Conservation (phyloP, 1,140 invertebrate genomes). For the Pteromalus puparum region DNA sequence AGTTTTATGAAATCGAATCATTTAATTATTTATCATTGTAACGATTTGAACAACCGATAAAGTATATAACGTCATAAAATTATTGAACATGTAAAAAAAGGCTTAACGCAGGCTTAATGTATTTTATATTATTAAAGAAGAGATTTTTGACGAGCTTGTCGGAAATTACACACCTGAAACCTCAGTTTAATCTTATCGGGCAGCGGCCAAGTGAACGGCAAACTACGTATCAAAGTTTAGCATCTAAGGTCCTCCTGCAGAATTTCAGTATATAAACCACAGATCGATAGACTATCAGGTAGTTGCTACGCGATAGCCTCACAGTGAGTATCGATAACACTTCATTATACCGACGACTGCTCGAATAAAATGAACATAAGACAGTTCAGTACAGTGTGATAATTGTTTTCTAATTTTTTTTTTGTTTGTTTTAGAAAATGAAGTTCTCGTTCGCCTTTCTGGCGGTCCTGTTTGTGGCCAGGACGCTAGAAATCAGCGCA, state of each 20-base stretch:
- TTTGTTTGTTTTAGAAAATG: slow-evolving; percentile 50
- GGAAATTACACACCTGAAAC: background rate
- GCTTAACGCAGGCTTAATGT: background rate
- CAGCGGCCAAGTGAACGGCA: slow-evolving; percentile 22
- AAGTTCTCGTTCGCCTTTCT: slow-evolving; percentile 41
- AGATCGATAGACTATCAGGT: slow-evolving; percentile 37
- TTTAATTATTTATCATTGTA: no score
- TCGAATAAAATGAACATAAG: background rate
- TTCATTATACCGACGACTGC: background rate
- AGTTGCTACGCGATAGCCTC: slow-evolving; percentile 47
- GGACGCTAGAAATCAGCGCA: slow-evolving; percentile 12
- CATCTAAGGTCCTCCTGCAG: slow-evolving; percentile 13
- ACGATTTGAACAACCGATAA: no score
- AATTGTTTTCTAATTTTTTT: slow-evolving; percentile 23
- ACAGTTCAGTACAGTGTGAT: background rate
- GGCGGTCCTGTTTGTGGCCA: slow-evolving; percentile 42
- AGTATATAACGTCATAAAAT: no score
- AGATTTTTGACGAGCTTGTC: background rate
- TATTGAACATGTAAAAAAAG: background rate
- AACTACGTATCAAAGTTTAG: slow-evolving; percentile 41
- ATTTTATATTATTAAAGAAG: background rate
- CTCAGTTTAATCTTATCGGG: slow-evolving; percentile 53
- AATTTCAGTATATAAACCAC: slow-evolving; percentile 50
- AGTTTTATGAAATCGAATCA: no score
- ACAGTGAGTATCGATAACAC: slow-evolving; percentile 51